Base-by-base conservation (phyloP, 1,140 invertebrate species). In the Matsumurasca onukii region DNA sequence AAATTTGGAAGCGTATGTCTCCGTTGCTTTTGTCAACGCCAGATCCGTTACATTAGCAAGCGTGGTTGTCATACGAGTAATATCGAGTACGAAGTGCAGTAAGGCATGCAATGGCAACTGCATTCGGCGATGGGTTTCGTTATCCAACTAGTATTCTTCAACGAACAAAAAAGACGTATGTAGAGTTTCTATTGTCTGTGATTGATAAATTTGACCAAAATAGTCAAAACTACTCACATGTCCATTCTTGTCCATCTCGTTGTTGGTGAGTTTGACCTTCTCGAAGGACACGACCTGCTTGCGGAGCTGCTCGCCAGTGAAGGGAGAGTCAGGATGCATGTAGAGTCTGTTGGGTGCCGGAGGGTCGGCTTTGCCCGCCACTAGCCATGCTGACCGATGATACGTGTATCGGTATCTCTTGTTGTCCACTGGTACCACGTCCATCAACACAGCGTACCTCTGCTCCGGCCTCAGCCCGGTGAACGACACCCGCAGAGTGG, bases 281-380 rank as follows among this genome's bases (percentile, higher is more conserved):
- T 99, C 98, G 82, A 99, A 99, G 72, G 95, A 97, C 76, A 99
- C 94, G 75, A 98, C 94, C 84, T 99, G 97, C 82, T 98, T 98
- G 73, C 90, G 84, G 31, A 98, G 86, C 80, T 98, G 95, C 78
- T 99, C 97, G 45, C 95, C 96, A 70, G 91, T 94, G 82, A 95
- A 98, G 49, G 98, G 97, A 62, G 94, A 96, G 81, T 99, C 98
- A 5, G 97, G 98, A 84, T 99, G 98, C 61, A 94, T 86, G 82
- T 98, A 98, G 71, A 99, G 88, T 68, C 97, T 84, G 59, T 91
- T 90, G 31, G 95, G 95, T 12, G 97, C 94, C 45, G 94, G 95
- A 63, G 97, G 96, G 86, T 98, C 97, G 17, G 97, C 97, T 82
- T 99, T 99, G 67, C 97, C 97, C 2, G 97, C 97, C 66, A 98